Evolutionary conservation across 2,113 vertebrate genomes (phyloP).

Genomic region (Chlamydotis undulata): DNA sequence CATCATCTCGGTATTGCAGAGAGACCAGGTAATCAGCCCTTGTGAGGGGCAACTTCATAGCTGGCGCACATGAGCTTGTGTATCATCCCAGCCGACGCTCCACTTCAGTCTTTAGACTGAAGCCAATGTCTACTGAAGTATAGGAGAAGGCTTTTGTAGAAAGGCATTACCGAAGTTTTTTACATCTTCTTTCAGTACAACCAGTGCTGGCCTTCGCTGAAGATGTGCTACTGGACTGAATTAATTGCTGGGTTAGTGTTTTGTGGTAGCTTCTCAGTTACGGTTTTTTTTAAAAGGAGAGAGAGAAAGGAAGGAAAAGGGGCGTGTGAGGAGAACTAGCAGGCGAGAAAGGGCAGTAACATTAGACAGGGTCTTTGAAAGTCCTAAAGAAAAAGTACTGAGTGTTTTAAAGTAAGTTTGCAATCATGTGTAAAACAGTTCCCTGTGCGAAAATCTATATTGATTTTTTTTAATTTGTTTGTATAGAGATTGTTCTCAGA

Average conservation of each 20-base stretch:
- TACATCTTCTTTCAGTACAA: background rate
- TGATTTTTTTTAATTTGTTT: constrained; percentile 38
- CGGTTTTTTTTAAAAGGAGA: background rate
- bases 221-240: background rate
- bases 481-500: background rate
- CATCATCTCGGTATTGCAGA: background rate
- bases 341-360: background rate
- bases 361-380: background rate
- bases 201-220: background rate
- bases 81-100: rapidly evolving
- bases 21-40: background rate
- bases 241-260: background rate
- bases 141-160: background rate
- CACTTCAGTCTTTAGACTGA: background rate
- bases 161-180: background rate
- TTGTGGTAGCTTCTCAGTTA: background rate
- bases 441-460: constrained; percentile 22
- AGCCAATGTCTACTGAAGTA: background rate
- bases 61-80: too few relatives aligned
- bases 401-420: constrained; percentile 9
- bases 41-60: background rate
- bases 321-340: background rate
- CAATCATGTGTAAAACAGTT: constrained; percentile 21
- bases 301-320: background rate
- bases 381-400: background rate